These are phyloP conservation scores for Nothura maculosa DNA, from an alignment of 2,797 vertebrate genomes.

Conservation along the genomic window DNA sequence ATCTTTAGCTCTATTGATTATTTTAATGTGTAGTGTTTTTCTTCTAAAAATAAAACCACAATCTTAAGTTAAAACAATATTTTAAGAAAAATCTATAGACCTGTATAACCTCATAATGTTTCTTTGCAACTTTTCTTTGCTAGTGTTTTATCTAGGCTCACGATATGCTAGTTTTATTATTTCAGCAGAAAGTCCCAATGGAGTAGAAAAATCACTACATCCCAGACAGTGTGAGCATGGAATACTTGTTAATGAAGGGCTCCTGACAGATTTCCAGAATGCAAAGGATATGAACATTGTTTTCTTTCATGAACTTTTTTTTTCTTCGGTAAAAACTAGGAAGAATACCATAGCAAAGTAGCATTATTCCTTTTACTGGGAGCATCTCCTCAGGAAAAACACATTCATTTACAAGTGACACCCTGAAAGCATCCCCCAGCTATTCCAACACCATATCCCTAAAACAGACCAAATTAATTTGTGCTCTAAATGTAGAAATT, in stretches of 20 bases:
- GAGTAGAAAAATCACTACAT: neutral
- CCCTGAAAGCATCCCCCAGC: accelerated
- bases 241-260: neutral
- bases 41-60: neutral
- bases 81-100: neutral
- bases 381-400: neutral
- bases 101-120: neutral
- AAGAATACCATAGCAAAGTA: neutral
- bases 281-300: neutral
- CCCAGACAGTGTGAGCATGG: neutral
- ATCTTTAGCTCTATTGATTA: neutral
- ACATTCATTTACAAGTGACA: neutral
- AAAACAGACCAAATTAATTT: neutral
- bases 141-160: neutral
- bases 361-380: neutral
- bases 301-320: neutral
- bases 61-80: neutral
- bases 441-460: neutral
- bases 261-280: neutral
- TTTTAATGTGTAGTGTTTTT: neutral
- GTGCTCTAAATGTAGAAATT: neutral
- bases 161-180: neutral
- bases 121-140: neutral
- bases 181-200: neutral
- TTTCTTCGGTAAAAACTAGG: neutral